Evolutionary conservation across 1,140 invertebrate species (phyloP).

Genomic region (Penaeus indicus): DNA sequence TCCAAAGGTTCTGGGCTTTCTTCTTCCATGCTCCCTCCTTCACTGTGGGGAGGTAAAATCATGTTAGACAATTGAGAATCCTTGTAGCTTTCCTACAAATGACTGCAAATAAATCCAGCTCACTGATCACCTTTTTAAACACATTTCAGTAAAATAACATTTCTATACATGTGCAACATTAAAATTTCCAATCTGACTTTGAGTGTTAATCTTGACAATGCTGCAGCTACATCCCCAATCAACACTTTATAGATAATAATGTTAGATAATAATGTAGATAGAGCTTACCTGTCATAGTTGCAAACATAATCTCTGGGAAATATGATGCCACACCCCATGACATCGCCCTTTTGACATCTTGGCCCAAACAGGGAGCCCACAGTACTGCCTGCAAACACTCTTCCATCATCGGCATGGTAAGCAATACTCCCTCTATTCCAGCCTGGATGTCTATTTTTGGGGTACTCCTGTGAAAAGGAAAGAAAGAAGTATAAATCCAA

Average conservation of each 20-base stretch:
- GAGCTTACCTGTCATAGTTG: constrained; percentile 69
- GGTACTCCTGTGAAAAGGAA: constrained; percentile 71
- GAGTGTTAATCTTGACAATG: too few relatives aligned
- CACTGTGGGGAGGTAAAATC: constrained; percentile 23
- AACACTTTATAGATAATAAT: too few relatives aligned
- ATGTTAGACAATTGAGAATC: too few relatives aligned
- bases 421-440: constrained; percentile 77
- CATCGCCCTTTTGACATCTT: constrained; percentile 74
- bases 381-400: constrained; percentile 76
- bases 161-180: too few relatives aligned
- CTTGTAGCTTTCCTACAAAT: too few relatives aligned
- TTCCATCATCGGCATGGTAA: constrained; percentile 77
- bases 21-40: constrained; percentile 59
- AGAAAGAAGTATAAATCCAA: background rate
- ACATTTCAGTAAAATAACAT: too few relatives aligned
- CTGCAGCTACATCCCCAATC: too few relatives aligned
- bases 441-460: constrained; percentile 75
- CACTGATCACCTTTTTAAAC: too few relatives aligned
- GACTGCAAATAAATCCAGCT: too few relatives aligned
- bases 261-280: too few relatives aligned
- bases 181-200: too few relatives aligned
- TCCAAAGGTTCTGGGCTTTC: constrained; percentile 55
- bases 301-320: constrained; percentile 74
- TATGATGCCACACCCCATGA: constrained; percentile 76
- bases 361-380: constrained; percentile 76